Conservation (phyloP, 1,140 invertebrate species). For the Brachionus plicatilis region DNA sequence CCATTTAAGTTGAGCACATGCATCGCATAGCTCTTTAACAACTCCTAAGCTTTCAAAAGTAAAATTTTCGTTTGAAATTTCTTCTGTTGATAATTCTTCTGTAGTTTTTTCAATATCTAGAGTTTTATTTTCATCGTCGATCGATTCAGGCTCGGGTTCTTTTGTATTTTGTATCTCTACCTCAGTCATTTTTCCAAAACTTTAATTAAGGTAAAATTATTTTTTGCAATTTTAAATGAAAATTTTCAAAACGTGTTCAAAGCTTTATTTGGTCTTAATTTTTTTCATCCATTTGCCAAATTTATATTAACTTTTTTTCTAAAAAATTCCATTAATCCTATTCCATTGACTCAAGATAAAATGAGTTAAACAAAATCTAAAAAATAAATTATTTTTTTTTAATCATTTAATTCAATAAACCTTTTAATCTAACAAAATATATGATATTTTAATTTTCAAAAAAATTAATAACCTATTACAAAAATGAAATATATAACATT, state of each 20-base stretch:
- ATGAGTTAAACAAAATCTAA: too few species aligned
- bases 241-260: neutral
- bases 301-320: neutral
- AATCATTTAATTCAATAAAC: too few species aligned
- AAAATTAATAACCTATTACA: too few species aligned
- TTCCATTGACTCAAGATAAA: too few species aligned
- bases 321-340: neutral
- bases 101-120: neutral
- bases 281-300: neutral
- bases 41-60: slow-evolving; percentile 61
- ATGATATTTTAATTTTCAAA: too few species aligned
- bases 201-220: neutral
- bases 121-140: neutral
- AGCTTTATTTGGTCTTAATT: neutral
- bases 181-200: neutral
- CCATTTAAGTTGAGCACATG: slow-evolving; percentile 88
- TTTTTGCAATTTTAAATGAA: neutral
- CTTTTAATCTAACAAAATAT: too few species aligned
- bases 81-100: neutral
- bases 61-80: neutral
- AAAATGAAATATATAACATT: too few species aligned
- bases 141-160: neutral
- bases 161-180: neutral
- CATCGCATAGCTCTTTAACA: slow-evolving; percentile 81
- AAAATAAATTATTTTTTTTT: too few species aligned